These are phyloP conservation scores for Cephus sareptanus DNA, from an alignment of 2,888 invertebrate genomes.

Conservation along the genomic window DNA sequence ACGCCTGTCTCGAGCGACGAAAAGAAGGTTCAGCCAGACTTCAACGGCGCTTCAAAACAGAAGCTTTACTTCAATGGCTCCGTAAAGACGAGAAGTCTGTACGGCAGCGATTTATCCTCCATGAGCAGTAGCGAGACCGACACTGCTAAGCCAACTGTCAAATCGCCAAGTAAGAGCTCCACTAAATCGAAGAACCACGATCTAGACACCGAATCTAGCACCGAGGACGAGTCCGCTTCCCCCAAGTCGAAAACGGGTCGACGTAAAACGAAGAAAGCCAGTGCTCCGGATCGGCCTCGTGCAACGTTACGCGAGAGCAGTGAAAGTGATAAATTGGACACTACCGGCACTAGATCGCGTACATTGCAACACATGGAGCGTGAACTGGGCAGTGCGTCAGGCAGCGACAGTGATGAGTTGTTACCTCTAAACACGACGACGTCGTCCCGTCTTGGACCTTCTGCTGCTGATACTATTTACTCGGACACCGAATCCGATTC, in stretches of 20 bases:
- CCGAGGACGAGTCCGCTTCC: slow-evolving; percentile 65
- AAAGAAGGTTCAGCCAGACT: slow-evolving; percentile 72
- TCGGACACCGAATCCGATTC: slow-evolving; percentile 83
- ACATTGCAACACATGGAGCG: slow-evolving; percentile 79
- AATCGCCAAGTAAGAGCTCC: slow-evolving; percentile 31
- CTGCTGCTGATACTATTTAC: slow-evolving; percentile 80
- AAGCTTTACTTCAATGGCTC: slow-evolving; percentile 83
- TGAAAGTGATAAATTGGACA: slow-evolving; percentile 52
- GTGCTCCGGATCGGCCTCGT: slow-evolving; percentile 66
- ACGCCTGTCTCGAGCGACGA: slow-evolving; percentile 70
- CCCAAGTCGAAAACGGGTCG: slow-evolving; percentile 21
- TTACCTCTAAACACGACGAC: slow-evolving; percentile 70
- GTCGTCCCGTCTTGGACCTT: slow-evolving; percentile 52
- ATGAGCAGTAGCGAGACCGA: slow-evolving; percentile 69
- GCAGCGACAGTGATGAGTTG: slow-evolving; percentile 84
- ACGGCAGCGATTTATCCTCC: slow-evolving; percentile 72
- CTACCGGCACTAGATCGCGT: slow-evolving; percentile 66
- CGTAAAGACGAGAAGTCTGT: slow-evolving; percentile 72
- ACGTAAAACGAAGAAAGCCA: slow-evolving; percentile 55
- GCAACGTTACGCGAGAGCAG: slow-evolving; percentile 60
- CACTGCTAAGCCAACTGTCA: slow-evolving; percentile 43
- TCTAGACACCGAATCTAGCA: slow-evolving; percentile 69
- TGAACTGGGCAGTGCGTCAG: slow-evolving; percentile 77
- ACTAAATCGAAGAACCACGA: slow-evolving; percentile 45
- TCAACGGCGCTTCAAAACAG: slow-evolving; percentile 76